Evolutionary conservation across 2,797 vertebrate genomes (phyloP).

Genomic region (Chromis chromis): DNA sequence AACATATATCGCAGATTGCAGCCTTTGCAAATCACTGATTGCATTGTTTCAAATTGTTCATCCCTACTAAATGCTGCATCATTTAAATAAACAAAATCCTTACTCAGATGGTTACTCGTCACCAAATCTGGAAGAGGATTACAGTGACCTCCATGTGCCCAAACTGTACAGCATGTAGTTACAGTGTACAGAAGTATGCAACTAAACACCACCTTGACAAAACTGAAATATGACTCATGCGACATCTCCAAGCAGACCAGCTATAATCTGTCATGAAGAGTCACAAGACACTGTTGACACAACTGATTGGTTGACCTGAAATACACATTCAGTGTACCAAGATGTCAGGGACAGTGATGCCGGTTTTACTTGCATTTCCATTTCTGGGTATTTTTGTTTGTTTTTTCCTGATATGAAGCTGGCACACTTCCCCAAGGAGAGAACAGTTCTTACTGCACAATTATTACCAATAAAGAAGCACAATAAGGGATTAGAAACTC

Average conservation of each 20-base stretch:
- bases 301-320: neutral
- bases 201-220: neutral
- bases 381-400: neutral
- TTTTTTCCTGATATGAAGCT: conserved; percentile 23
- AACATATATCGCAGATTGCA: no score
- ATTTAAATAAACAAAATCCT: no score
- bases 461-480: conserved; percentile 6
- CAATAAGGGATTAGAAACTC: conserved; percentile 31
- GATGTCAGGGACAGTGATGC: neutral
- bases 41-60: no score
- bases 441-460: neutral
- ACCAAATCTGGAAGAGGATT: neutral
- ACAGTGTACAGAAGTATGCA: neutral
- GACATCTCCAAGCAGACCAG: neutral
- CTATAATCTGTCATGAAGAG: neutral
- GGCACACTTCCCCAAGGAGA: conserved; percentile 23
- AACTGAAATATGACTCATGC: neutral
- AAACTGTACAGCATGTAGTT: neutral
- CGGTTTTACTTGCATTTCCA: neutral
- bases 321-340: neutral
- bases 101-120: no score
- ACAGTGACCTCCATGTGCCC: neutral
- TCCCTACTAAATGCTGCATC: no score
- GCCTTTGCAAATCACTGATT: no score
- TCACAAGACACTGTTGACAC: conserved; percentile 7